These are phyloP conservation scores for Drosophila nikananu DNA, from an alignment of 1,140 invertebrate species.

Conservation along the genomic window DNA sequence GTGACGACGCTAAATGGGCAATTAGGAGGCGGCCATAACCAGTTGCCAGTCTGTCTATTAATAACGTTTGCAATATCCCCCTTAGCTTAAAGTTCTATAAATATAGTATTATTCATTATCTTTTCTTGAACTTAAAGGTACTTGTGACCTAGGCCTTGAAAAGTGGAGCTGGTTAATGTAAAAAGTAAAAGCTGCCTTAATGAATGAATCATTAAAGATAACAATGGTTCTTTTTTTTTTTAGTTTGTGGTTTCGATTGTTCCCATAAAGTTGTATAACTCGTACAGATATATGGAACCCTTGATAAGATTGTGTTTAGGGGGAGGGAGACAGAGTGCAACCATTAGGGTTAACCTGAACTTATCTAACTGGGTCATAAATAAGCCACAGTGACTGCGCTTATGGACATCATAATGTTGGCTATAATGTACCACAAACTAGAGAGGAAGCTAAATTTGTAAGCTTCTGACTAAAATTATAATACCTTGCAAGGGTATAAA, in stretches of 20 bases:
- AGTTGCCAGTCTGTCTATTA: conserved; percentile 43
- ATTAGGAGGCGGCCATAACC: conserved; percentile 45
- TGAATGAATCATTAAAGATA: conserved; percentile 23
- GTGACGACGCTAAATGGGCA: conserved; percentile 34
- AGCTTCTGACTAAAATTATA: too few species aligned
- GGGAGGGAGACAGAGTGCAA: too few species aligned
- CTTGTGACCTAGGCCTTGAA: conserved; percentile 2
- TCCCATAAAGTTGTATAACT: conserved; percentile 34
- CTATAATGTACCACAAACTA: neutral
- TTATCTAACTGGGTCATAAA: conserved; percentile 55
- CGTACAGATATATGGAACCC: conserved; percentile 3
- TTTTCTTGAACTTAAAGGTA: neutral
- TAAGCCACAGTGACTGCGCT: neutral
- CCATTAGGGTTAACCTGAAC: neutral
- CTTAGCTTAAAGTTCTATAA: neutral
- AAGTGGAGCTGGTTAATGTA: neutral
- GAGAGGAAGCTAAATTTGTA: too few species aligned
- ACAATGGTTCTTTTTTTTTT: neutral
- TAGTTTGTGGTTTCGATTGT: conserved; percentile 1
- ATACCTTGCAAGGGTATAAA: too few species aligned
- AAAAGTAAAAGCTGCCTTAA: neutral
- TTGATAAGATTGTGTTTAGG: conserved; percentile 19
- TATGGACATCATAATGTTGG: neutral
- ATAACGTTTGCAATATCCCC: conserved; percentile 35
- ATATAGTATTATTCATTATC: conserved; percentile 17